Base-by-base conservation (phyloP, 2,888 invertebrate genomes). In the Andrena dorsata region DNA sequence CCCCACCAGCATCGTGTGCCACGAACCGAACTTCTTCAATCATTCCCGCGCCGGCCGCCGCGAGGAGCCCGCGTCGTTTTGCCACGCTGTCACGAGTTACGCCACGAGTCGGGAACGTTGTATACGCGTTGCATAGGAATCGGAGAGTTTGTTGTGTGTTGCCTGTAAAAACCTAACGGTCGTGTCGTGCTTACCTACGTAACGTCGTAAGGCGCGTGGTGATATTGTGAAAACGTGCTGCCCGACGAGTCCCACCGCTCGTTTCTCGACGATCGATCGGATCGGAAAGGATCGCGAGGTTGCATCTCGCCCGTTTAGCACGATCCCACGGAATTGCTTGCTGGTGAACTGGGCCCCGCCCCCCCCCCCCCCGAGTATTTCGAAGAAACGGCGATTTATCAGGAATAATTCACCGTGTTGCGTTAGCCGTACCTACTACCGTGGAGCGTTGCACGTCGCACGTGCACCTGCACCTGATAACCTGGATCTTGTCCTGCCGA, bases 11-110 rank as follows among this genome's bases (percentile, higher is more conserved):
- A 70, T 28, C 28, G 71, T 68, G 65, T 76, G 83, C 82, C 80
- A 76, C 83, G 72, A 85, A 90, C 84, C 87, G 83, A 84, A 86
- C 86, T 79, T 88, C 89, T 88, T 86, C 85, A 87, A 87, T 92
- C 92, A 92, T 92, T 92, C 91, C 91, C 92, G 92, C 91, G 92
- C 90, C 91, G 91, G 89, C 92, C 92, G 87, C 88, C 91, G 91
- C 86, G 90, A 90, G 90, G 88, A 90, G 88, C 86, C 90, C 88
- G 90, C 85, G 87, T 90, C 89, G 89, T 85, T 79, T 80, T 87
- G 85, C 75, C 77, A 88, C 86, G 87, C 77, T 86, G 85, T 88
- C 86, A 83, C 75, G n/a, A 64, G 85, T 80, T 81, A 84, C 81
- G 86, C 88, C 90, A 91, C 89, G 88, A 89, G 86, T 86, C 58